phyloP scores from a whole-genome alignment of 2,113 vertebrate species.

The Tinamus guttatus region DNA sequence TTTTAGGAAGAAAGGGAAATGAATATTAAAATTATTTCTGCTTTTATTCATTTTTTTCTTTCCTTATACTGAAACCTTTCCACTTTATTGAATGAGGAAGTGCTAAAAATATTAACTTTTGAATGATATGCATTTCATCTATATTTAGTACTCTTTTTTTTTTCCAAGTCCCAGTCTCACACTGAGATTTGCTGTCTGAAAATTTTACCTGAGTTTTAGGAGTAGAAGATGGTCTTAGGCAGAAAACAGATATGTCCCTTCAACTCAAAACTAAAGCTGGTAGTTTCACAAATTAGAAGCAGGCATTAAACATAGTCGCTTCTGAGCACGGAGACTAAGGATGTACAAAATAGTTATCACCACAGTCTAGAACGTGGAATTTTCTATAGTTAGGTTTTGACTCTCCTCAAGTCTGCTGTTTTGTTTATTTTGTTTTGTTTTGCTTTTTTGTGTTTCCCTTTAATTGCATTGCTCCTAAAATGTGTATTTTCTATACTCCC shows the following conservation, averaged over 20 bases:
- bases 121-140: background rate
- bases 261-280: background rate
- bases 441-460: background rate
- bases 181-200: background rate
- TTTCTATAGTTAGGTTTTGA: background rate
- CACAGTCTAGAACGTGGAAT: background rate
- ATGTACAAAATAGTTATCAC: background rate
- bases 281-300: background rate
- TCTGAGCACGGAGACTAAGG: background rate
- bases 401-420: background rate
- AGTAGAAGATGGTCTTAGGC: background rate
- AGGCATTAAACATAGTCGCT: background rate
- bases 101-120: constrained; percentile 1
- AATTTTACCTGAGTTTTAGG: background rate
- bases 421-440: background rate
- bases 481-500: background rate
- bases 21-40: background rate
- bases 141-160: background rate
- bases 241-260: background rate
- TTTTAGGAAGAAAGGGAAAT: background rate
- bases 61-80: background rate
- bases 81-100: background rate
- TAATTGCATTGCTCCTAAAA: background rate
- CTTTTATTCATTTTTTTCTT: background rate
- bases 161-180: background rate